These are phyloP conservation scores for Hylyphantes graminicola DNA, from an alignment of 1,140 invertebrate species.

Conservation along the genomic window DNA sequence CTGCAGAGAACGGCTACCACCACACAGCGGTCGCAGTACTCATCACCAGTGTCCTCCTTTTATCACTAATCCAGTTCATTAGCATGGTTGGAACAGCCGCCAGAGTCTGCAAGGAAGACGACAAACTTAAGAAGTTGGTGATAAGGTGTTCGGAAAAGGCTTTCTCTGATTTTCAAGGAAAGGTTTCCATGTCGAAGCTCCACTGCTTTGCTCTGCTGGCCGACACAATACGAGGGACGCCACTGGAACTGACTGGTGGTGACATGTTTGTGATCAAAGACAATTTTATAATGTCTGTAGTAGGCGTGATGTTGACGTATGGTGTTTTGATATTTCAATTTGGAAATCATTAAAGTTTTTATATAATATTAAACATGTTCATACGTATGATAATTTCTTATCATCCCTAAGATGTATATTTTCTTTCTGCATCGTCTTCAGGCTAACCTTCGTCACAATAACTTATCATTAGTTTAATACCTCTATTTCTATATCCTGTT, in stretches of 20 bases:
- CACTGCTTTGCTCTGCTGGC: constrained; percentile 11
- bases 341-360: background rate
- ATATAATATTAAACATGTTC: too few relatives aligned
- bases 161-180: background rate
- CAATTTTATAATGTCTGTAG: background rate
- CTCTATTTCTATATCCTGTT: too few relatives aligned
- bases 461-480: too few relatives aligned
- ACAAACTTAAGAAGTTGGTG: background rate
- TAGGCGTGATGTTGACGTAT: constrained; percentile 22
- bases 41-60: background rate
- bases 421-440: too few relatives aligned
- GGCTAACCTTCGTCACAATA: too few relatives aligned
- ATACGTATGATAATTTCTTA: too few relatives aligned
- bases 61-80: constrained; percentile 1
- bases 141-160: constrained; percentile 2
- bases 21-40: background rate
- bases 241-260: constrained; percentile 14
- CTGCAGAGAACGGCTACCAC: background rate
- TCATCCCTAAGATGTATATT: too few relatives aligned
- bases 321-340: constrained; percentile 50
- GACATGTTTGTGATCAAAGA: constrained; percentile 29
- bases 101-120: constrained; percentile 6
- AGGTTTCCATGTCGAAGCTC: background rate
- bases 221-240: background rate
- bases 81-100: background rate